Evolutionary conservation across 2,113 vertebrate genomes (phyloP).

Genomic region (Colius striatus): DNA sequence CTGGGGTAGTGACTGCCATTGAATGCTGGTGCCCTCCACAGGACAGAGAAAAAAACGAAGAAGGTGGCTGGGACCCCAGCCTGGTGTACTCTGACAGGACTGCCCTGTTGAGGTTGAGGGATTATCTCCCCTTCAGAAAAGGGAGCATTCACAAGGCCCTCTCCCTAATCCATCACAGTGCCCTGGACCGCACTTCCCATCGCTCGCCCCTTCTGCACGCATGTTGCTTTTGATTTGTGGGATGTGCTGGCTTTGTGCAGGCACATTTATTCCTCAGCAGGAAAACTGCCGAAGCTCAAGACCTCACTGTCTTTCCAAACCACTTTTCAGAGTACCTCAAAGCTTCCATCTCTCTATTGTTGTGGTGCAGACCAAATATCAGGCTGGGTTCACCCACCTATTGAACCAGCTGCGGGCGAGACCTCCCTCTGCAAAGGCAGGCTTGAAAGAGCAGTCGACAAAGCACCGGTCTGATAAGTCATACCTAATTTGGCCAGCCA

Average conservation of each 20-base stretch:
- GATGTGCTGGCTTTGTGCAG: not conserved
- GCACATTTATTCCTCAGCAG: not conserved
- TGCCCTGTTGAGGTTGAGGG: constrained; percentile 31
- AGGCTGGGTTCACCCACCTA: not conserved
- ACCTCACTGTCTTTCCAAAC: not conserved
- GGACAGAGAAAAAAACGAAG: not conserved
- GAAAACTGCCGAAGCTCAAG: not conserved
- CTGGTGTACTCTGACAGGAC: not conserved
- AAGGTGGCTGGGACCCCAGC: not conserved
- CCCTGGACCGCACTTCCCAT: not conserved
- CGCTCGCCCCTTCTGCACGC: not conserved
- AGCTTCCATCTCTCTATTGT: not conserved
- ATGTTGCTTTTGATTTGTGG: constrained; percentile 14
- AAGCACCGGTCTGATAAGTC: not conserved
- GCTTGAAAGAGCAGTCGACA: not conserved
- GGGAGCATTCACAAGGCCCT: constrained; percentile 18
- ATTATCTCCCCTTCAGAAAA: not conserved
- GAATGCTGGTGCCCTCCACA: constrained; percentile 28
- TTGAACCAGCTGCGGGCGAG: not conserved
- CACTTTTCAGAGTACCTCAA: not conserved
- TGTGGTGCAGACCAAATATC: not conserved
- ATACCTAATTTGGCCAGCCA: constrained; percentile 45
- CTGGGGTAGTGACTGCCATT: not conserved
- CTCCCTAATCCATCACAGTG: constrained; percentile 37
- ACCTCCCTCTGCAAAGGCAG: not conserved